Conservation (phyloP, 2,113 vertebrate species). For the Formicarius rufipectus region DNA sequence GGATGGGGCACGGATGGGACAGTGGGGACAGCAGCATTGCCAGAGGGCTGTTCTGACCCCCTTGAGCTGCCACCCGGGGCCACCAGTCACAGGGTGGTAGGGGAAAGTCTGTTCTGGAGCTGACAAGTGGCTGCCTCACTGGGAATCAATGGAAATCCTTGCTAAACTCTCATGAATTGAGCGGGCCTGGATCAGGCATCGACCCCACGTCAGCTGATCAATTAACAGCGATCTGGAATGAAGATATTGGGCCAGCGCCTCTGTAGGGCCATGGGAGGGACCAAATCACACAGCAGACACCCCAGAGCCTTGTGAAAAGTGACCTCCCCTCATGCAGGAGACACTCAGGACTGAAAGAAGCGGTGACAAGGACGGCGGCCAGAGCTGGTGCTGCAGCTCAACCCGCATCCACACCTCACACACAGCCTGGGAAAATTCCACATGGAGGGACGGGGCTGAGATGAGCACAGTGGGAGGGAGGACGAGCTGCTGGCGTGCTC, state of each 20-base stretch:
- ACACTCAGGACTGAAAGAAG: neutral
- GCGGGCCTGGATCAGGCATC: rapidly evolving
- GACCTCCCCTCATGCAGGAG: neutral
- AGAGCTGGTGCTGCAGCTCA: neutral
- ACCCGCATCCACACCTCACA: neutral
- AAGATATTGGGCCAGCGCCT: neutral
- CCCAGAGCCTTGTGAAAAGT: rapidly evolving
- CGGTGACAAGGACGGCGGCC: neutral
- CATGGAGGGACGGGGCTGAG: rapidly evolving
- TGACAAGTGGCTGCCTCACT: neutral
- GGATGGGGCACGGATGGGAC: too few species aligned
- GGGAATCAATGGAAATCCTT: neutral
- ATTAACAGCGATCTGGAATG: neutral
- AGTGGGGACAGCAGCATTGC: rapidly evolving
- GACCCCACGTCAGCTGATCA: neutral
- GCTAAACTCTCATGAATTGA: neutral
- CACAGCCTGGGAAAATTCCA: neutral
- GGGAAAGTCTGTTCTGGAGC: neutral
- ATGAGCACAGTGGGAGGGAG: rapidly evolving
- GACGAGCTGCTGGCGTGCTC: neutral
- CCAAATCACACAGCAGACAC: neutral
- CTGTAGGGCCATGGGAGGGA: neutral
- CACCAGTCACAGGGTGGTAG: rapidly evolving
- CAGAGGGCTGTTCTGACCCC: neutral
- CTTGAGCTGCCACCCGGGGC: rapidly evolving